Evolutionary conservation across 2,888 invertebrate genomes (phyloP), one percentile per base, ranked within the genome.

Genomic region (Drosophila sordidapex): DNA sequence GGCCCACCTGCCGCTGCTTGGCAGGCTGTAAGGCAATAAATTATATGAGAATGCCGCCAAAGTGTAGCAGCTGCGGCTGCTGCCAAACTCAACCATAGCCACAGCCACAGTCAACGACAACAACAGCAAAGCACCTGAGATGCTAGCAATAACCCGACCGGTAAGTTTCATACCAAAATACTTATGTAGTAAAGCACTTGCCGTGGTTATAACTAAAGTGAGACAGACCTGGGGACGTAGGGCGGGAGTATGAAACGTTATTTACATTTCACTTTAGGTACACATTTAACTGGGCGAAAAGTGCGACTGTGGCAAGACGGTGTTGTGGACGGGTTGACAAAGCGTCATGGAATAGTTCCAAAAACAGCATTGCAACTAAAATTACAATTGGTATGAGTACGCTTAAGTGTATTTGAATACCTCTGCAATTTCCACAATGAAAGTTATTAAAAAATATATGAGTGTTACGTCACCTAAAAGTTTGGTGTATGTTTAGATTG

Each of bases 21-120:
- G 64, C 82, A 63, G 69, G 56, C 67, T 68, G 72, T 76, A 64
- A 70, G 76, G 90, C 77, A 87, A 87, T 87, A 87, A 87, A 87
- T 87, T 87, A 87, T 85, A 89, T 82, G 88, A 90, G 89, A 85
- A 89, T 83, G 90, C 90, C 87, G 86, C 90, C 78, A 90, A 87
- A 87, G 89, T 82, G 85, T 87, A 87, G 84, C 87, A 87, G 87
- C 90, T 87, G 87, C 72, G 85, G 84, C 82, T 76, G 76, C 65
- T 70, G 77, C 79, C 84, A 72, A 75, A 80, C 81, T 70, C 53
- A 56, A 43, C 68, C 52, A 51, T 80, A 60, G 40, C 59, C 67
- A 33, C 35, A 49, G 51, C 46, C 36, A 36, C 40, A 72, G 51
- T 27, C 70, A 59, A 27, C 57, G 52, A 25, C 64, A 58, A 38